Conservation (phyloP, 2,888 invertebrate species). For the Erebia epiphron region DNA sequence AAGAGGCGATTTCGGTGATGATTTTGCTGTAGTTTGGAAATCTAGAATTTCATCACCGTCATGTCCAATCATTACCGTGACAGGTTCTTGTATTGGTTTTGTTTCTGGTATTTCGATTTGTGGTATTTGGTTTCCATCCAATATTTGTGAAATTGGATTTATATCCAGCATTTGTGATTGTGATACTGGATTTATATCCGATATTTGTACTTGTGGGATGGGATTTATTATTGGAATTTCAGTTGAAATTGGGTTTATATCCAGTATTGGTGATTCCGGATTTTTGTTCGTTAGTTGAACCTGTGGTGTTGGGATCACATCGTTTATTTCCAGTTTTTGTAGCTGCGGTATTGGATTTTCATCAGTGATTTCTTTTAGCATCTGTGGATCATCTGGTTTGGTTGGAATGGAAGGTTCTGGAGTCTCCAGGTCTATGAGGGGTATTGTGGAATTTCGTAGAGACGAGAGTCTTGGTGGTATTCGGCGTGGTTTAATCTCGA, state of each 20-base stretch:
- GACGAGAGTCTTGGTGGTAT: conserved; percentile 64
- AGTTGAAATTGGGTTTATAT: neutral
- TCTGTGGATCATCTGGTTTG: neutral
- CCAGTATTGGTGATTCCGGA: neutral
- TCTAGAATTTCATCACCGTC: conserved; percentile 47
- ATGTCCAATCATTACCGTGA: conserved; percentile 16
- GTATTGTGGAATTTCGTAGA: conserved; percentile 52
- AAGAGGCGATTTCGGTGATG: conserved; percentile 61
- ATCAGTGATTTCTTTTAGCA: neutral
- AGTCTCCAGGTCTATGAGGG: conserved; percentile 60
- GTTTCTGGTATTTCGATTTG: conserved; percentile 23
- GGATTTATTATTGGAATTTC: neutral
- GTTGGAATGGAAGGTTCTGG: conserved; percentile 20
- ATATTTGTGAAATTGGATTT: neutral
- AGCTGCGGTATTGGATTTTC: neutral
- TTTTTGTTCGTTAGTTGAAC: neutral
- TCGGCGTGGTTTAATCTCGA: conserved; percentile 78
- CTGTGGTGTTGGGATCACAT: neutral
- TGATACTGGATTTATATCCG: neutral
- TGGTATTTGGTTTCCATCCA: conserved; percentile 27
- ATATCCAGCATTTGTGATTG: neutral
- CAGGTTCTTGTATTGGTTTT: conserved; percentile 22
- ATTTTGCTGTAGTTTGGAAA: conserved; percentile 63
- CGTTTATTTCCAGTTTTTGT: conserved; percentile 1
- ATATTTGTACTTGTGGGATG: neutral